Evolutionary conservation across 2,797 vertebrate species (phyloP).

Genomic region (Acanthiza pusilla): DNA sequence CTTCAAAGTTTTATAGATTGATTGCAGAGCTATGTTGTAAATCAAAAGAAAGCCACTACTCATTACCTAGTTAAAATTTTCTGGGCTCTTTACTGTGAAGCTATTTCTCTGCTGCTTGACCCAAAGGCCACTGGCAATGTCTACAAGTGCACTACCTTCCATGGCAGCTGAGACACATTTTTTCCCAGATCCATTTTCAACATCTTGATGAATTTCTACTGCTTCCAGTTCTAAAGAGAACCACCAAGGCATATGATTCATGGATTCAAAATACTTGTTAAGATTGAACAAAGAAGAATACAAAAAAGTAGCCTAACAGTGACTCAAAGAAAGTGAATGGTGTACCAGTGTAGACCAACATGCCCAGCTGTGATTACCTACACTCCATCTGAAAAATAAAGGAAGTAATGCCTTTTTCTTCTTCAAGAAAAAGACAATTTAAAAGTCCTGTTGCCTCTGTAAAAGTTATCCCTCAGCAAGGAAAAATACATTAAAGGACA

Average conservation of each 20-base stretch:
- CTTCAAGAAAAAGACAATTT: background rate
- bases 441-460: background rate
- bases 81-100: conserved; percentile 70
- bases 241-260: conserved; percentile 41
- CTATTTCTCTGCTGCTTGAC: conserved; percentile 83
- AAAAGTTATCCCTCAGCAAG: background rate
- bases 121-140: conserved; percentile 78
- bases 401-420: background rate
- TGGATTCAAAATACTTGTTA: background rate
- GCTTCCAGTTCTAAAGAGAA: conserved; percentile 41
- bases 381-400: background rate
- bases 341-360: background rate
- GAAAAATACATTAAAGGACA: background rate
- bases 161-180: conserved; percentile 57
- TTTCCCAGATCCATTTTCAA: conserved; percentile 23
- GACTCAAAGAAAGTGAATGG: background rate
- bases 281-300: background rate
- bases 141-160: conserved; percentile 72
- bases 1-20: conserved; percentile 73
- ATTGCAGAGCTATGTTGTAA: conserved; percentile 72
- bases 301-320: background rate
- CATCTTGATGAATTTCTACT: conserved; percentile 56
- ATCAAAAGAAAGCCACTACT: conserved; percentile 81
- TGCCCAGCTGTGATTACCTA: background rate
- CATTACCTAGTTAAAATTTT: conserved; percentile 81